phyloP scores from a whole-genome alignment of 2,888 invertebrate genomes.

The Biston betularia region DNA sequence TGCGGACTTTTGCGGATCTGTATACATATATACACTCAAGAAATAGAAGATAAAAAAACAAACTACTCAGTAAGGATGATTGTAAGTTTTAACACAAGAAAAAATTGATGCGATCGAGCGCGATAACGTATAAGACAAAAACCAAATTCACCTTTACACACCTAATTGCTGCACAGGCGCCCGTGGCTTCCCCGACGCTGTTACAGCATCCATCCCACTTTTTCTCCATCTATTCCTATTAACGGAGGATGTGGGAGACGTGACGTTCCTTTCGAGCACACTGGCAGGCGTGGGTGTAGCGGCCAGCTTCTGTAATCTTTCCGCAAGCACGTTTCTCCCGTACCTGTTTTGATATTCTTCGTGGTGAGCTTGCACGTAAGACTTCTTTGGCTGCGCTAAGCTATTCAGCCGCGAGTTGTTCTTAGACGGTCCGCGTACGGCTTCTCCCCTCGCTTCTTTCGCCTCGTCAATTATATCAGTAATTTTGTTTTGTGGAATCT shows the following conservation, averaged over 20 bases:
- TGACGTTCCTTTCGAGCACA: constrained; percentile 40
- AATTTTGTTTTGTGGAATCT: constrained; percentile 59
- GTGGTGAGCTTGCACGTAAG: constrained; percentile 68
- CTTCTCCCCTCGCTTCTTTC: constrained; percentile 78
- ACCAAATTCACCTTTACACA: constrained; percentile 80
- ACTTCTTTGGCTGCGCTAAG: constrained; percentile 75
- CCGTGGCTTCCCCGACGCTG: constrained; percentile 47
- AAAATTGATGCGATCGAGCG: not conserved
- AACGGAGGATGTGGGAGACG: constrained; percentile 30
- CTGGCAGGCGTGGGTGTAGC: constrained; percentile 38
- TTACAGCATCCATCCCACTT: constrained; percentile 42
- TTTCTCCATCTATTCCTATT: constrained; percentile 49
- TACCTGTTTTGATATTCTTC: constrained; percentile 66
- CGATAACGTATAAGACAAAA: constrained; percentile 25
- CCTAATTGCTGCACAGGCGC: constrained; percentile 63
- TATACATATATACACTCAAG: not conserved
- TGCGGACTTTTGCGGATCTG: constrained; percentile 46
- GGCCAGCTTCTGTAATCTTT: constrained; percentile 60
- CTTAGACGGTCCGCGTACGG: constrained; percentile 75
- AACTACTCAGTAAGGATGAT: not conserved
- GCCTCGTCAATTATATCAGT: constrained; percentile 73
- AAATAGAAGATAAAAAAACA: not conserved
- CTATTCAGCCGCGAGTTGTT: constrained; percentile 65
- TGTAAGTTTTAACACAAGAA: not conserved
- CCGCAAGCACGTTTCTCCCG: constrained; percentile 58